Evolutionary conservation across 2,797 vertebrate genomes (phyloP).

Genomic region (Typhlichthys subterraneus): DNA sequence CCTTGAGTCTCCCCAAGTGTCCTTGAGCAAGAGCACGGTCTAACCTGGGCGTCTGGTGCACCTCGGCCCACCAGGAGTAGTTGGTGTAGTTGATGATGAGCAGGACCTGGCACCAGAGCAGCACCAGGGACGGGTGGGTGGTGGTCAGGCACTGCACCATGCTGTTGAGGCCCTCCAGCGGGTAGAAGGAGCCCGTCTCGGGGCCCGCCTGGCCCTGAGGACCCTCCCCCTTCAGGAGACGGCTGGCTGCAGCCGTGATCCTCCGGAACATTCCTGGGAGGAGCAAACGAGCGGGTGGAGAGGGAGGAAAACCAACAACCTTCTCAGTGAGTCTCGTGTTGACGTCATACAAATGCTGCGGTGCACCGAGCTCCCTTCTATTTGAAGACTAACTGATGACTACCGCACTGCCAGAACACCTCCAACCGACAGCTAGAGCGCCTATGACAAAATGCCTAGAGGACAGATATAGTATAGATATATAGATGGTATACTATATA

Average conservation of each 20-base stretch:
- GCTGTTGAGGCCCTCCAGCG: conserved; percentile 85
- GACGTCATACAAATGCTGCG: too few species aligned
- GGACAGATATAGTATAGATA: too few species aligned
- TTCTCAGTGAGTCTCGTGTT: too few species aligned
- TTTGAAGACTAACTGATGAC: too few species aligned
- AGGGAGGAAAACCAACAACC: neutral
- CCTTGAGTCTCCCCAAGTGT: too few species aligned
- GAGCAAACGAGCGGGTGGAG: neutral
- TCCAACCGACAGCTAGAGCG: too few species aligned
- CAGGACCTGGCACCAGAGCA: conserved; percentile 97
- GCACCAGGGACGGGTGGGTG: conserved; percentile 93
- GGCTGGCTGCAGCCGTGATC: conserved; percentile 91
- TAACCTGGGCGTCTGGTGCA: conserved; percentile 94
- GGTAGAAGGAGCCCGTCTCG: conserved; percentile 83
- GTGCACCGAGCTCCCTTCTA: too few species aligned
- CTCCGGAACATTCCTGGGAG: conserved; percentile 93
- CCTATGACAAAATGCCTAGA: too few species aligned
- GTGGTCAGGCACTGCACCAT: conserved; percentile 89
- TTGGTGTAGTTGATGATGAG: conserved; percentile 97
- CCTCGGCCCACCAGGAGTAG: conserved; percentile 96
- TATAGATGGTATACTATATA: too few species aligned
- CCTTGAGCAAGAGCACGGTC: conserved; percentile 11
- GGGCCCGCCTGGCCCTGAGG: conserved; percentile 50
- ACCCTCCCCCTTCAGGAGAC: conserved; percentile 84
- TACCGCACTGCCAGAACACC: too few species aligned